Conservation (phyloP, 2,113 vertebrate genomes). For the Chlamydotis undulata region DNA sequence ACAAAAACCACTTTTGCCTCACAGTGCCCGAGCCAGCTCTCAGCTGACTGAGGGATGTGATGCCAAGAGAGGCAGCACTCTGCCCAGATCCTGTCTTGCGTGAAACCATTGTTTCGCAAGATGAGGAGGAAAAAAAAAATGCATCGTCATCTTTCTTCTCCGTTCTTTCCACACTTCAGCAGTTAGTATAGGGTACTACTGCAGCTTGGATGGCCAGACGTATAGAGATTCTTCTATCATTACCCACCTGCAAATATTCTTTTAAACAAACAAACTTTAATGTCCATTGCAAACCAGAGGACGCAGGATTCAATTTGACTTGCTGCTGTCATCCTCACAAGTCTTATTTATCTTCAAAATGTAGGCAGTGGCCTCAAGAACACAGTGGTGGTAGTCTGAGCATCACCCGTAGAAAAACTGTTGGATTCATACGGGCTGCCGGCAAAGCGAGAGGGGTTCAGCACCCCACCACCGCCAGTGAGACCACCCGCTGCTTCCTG, state of each 20-base stretch:
- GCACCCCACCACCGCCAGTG: background rate
- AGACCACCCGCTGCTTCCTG: rapidly evolving
- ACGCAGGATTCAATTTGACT: background rate
- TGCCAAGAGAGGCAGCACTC: background rate
- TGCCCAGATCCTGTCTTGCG: background rate
- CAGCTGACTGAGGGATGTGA: background rate
- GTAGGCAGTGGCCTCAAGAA: background rate
- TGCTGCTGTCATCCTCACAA: background rate
- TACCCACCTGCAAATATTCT: background rate
- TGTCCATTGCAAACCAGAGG: background rate
- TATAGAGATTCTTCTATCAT: background rate
- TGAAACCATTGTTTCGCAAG: background rate
- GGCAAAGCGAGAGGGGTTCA: background rate
- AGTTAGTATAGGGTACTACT: background rate
- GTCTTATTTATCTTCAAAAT: background rate
- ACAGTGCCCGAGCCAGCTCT: background rate
- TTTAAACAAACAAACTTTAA: background rate
- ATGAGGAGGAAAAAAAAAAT: background rate
- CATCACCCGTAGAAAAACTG: rapidly evolving
- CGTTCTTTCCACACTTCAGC: background rate
- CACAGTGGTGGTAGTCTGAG: rapidly evolving
- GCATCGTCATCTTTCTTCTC: background rate
- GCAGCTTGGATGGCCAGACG: background rate
- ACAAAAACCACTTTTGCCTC: background rate
- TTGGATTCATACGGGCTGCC: rapidly evolving